Percentiles rank a stretch among this genome's conserved stretches.
Evolutionary conservation across 2,113 vertebrate genomes (phyloP).

Genomic region (Antennarius striatus): DNA sequence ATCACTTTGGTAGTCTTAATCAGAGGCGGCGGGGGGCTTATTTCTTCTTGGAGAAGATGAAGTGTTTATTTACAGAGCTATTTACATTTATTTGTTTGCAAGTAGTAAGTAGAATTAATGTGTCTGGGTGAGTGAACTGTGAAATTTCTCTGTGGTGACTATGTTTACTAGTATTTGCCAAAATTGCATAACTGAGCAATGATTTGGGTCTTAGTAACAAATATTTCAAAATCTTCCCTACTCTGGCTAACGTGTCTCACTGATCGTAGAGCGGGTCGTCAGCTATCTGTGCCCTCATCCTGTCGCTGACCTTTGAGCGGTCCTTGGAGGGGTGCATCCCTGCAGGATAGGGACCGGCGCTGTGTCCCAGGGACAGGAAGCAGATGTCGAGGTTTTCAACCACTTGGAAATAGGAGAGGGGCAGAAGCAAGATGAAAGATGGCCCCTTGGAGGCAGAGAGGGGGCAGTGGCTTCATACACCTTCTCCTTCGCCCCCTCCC

Average conservation of each 20-base stretch:
- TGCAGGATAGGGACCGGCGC: constrained; percentile 61
- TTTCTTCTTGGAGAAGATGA: constrained; percentile 67
- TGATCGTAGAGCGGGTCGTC: constrained; percentile 5
- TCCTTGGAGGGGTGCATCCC: constrained; percentile 45
- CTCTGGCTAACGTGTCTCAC: not conserved
- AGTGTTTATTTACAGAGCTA: constrained; percentile 75
- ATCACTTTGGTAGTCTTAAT: constrained; percentile 76
- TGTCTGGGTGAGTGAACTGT: constrained; percentile 68
- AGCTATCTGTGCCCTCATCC: constrained; percentile 18
- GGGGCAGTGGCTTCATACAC: constrained; percentile 63
- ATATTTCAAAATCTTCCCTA: not conserved
- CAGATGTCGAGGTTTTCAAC: constrained; percentile 78
- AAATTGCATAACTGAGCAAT: constrained; percentile 28
- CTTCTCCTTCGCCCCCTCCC: constrained; percentile 29
- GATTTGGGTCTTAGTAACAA: not conserved
- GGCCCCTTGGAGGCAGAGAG: constrained; percentile 55
- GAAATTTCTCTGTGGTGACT: constrained; percentile 52
- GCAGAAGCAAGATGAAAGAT: constrained; percentile 77
- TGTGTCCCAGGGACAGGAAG: constrained; percentile 63
- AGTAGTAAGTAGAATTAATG: constrained; percentile 71
- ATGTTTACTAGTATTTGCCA: constrained; percentile 32
- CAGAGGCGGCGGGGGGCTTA: constrained; percentile 69
- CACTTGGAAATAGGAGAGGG: constrained; percentile 74
- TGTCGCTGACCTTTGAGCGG: constrained; percentile 43
- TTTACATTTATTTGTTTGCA: constrained; percentile 74